A percentile compares a stretch with the other conserved stretches of the same genome.
These are phyloP conservation scores for Emberiza fucata DNA, from an alignment of 2,113 vertebrate genomes.

Conservation along the genomic window DNA sequence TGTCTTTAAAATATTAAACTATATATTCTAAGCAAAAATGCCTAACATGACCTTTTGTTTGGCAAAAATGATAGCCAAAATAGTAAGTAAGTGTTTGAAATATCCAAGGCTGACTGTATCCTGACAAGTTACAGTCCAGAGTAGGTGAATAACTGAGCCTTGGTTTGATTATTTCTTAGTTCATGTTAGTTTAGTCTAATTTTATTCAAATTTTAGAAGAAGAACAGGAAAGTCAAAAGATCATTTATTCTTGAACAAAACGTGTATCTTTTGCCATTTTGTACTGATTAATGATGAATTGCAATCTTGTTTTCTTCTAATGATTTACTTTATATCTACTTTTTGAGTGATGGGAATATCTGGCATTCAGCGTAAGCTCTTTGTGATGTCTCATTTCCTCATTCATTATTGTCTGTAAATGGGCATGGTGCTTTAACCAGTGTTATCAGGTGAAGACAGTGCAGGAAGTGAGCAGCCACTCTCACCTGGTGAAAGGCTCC, in stretches of 20 bases:
- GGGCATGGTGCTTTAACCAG: conserved; percentile 82
- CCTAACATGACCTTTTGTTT: neutral
- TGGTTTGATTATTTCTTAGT: neutral
- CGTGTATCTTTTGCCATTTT: conserved; percentile 35
- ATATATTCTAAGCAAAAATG: neutral
- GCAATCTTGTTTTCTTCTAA: conserved; percentile 51
- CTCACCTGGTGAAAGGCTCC: conserved; percentile 88
- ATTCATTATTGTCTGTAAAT: conserved; percentile 76
- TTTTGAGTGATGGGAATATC: conserved; percentile 64
- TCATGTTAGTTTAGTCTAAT: neutral
- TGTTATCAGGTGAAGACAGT: conserved; percentile 93
- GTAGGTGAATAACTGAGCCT: neutral
- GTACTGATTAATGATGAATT: conserved; percentile 53
- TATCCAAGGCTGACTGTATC: neutral
- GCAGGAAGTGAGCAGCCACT: conserved; percentile 91
- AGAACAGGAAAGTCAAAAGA: neutral
- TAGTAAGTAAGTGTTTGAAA: neutral
- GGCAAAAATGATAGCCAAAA: neutral
- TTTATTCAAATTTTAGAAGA: neutral
- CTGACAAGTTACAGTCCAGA: neutral
- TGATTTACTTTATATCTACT: conserved; percentile 49
- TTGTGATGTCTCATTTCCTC: conserved; percentile 78
- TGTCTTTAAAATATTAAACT: neutral
- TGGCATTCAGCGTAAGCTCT: conserved; percentile 70
- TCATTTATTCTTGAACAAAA: neutral